Base-by-base conservation (phyloP, 2,888 invertebrate species). In the Ypsolopha scabrella region DNA sequence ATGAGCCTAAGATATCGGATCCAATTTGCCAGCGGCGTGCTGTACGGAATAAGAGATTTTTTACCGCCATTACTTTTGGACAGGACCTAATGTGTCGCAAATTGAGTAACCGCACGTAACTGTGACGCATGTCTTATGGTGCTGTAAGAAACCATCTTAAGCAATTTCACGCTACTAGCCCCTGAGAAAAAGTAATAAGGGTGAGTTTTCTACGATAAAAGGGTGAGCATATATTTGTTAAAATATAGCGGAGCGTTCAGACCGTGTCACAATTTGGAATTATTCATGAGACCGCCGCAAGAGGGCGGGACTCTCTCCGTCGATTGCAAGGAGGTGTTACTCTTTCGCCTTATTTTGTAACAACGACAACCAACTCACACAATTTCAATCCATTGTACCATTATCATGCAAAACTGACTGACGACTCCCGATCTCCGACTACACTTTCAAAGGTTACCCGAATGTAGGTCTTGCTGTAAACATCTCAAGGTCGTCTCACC, bases 401-500 rank as follows among this genome's bases (percentile, higher is more conserved):
- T 81, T 80, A 82, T 81, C 78, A 85, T 83, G 82, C 82, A 80
- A 83, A 82, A 73, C 60, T 58, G 33, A 35, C 45, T 53, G 61
- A 70, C 67, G 68, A 65, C 67, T 70, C 72, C 64, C 67, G 73
- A 75, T 71, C 65, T 65, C 66, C 61, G 64, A 72, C 73, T 63
- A 72, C 71, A 74, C 73, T 75, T 75, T 67, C 67, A 80, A 83
- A 85, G 82, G 82, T 82, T 77, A 81, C 73, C 74, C 69, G 78
- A 80, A 81, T 76, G 76, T 78, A 69, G 76, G 74, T 70, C 75
- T 70, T 62, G 62, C 63, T 68, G 65, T 65, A 65, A 70, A 63
- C 61, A 63, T 60, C 58, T 60, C 81, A 82, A 82, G 83, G 81
- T 74, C 67, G 57, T 39, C 36, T 51, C 53, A 51, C 11, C 43